A percentile compares a stretch with the other conserved stretches of the same genome.
phyloP scores from a whole-genome alignment of 2,888 invertebrate genomes.

The Biston betularia region DNA sequence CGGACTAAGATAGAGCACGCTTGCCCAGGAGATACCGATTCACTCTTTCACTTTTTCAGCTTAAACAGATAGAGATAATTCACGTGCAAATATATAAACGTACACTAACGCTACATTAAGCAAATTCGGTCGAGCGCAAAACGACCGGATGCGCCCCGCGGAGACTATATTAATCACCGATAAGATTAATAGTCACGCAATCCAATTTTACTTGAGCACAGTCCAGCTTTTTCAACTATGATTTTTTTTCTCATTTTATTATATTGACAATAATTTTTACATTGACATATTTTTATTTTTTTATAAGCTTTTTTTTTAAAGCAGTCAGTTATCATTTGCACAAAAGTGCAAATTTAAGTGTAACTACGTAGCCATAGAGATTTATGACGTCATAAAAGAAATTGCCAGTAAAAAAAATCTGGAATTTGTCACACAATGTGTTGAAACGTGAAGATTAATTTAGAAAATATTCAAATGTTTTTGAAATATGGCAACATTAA shows the following conservation, averaged over 20 bases:
- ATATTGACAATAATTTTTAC: no score
- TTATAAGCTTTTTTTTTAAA: no score
- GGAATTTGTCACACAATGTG: conserved; percentile 15
- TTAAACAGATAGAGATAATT: background rate
- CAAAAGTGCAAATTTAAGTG: background rate
- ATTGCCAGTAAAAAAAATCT: conserved; percentile 14
- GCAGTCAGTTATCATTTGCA: background rate
- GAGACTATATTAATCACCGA: conserved; percentile 29
- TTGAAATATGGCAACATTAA: conserved; percentile 20
- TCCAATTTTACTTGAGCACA: conserved; percentile 2
- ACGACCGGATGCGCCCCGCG: conserved; percentile 21
- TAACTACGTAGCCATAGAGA: conserved; percentile 12
- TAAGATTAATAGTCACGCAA: conserved; percentile 27
- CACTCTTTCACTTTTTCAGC: no score
- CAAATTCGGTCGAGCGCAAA: conserved; percentile 23
- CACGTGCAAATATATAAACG: conserved; percentile 12
- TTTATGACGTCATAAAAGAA: conserved; percentile 27
- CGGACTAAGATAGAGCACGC: no score
- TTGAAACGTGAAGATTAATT: conserved; percentile 24
- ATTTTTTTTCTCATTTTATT: no score
- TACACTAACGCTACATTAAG: conserved; percentile 29
- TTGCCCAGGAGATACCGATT: no score
- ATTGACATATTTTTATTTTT: no score
- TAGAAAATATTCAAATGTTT: conserved; percentile 30
- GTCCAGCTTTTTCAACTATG: conserved; percentile 1